Conservation (phyloP, 2,113 vertebrate species). For the Talpa occidentalis region DNA sequence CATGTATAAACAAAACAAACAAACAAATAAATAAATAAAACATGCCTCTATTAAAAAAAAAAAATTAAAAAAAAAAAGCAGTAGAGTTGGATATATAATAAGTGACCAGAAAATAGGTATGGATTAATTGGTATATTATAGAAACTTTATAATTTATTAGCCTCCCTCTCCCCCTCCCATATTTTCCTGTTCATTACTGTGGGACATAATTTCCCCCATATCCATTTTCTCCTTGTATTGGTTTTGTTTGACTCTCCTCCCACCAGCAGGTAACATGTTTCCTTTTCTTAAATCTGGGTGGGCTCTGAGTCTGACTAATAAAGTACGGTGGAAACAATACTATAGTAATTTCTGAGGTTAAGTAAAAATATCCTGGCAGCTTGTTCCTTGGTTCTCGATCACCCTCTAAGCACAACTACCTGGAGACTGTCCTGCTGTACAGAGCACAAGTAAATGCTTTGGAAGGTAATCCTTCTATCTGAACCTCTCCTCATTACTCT, state of each 20-base stretch:
- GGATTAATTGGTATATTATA: neutral
- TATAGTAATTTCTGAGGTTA: too few relatives aligned
- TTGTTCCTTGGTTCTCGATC: neutral
- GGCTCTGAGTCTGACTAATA: neutral
- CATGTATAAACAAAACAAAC: too few relatives aligned
- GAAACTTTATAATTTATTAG: neutral
- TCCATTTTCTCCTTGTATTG: neutral
- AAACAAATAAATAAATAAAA: too few relatives aligned
- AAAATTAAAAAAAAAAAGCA: too few relatives aligned
- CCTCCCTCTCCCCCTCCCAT: neutral
- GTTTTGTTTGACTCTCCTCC: neutral
- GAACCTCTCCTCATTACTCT: neutral
- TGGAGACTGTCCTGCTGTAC: neutral
- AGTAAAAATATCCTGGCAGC: neutral
- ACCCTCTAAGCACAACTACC: neutral
- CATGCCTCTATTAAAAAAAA: too few relatives aligned
- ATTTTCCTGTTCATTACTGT: neutral
- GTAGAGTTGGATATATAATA: neutral
- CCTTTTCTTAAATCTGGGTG: neutral
- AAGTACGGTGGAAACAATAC: neutral
- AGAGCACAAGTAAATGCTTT: neutral
- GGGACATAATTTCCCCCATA: neutral
- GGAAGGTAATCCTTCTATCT: neutral
- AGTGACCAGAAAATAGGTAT: slow-evolving; percentile 2
- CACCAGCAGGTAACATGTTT: neutral